These are phyloP conservation scores for Helostoma temminkii DNA, from an alignment of 2,797 vertebrate genomes.

Conservation along the genomic window DNA sequence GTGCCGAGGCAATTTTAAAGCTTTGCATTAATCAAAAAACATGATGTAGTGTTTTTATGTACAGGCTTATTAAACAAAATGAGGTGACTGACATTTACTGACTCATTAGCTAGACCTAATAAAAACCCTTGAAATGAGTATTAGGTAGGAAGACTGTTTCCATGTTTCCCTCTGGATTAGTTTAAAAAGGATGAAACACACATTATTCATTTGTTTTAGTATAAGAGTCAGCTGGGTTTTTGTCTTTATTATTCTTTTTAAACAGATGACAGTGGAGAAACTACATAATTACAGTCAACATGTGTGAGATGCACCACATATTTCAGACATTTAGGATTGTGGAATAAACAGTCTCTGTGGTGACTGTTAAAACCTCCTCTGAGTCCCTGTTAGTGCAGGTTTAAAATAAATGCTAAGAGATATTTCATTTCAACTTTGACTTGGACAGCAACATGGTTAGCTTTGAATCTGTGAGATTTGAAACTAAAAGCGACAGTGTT, in stretches of 20 bases:
- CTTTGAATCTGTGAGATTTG: constrained; percentile 6
- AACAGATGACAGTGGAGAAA: no score
- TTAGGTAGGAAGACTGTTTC: constrained; percentile 50
- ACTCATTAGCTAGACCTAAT: constrained; percentile 66
- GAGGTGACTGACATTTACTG: constrained; percentile 71
- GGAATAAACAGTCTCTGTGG: not conserved
- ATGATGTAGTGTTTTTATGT: constrained; percentile 52
- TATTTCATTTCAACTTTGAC: constrained; percentile 16
- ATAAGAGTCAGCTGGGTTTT: not conserved
- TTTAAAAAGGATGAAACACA: constrained; percentile 27
- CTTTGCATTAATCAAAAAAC: constrained; percentile 50
- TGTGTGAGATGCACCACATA: not conserved
- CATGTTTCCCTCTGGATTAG: constrained; percentile 25
- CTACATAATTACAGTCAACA: no score
- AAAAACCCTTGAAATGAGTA: constrained; percentile 57
- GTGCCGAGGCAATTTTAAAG: constrained; percentile 8
- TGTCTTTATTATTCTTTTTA: not conserved
- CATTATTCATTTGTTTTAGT: constrained; percentile 11
- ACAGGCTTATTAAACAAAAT: constrained; percentile 56
- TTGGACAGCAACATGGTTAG: not conserved
- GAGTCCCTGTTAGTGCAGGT: not conserved
- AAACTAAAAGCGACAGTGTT: constrained; percentile 38
- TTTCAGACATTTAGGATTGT: not conserved
- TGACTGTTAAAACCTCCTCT: not conserved
- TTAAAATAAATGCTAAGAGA: not conserved